phyloP scores from a whole-genome alignment of 2,797 vertebrate genomes.

The Carcharodon carcharias region DNA sequence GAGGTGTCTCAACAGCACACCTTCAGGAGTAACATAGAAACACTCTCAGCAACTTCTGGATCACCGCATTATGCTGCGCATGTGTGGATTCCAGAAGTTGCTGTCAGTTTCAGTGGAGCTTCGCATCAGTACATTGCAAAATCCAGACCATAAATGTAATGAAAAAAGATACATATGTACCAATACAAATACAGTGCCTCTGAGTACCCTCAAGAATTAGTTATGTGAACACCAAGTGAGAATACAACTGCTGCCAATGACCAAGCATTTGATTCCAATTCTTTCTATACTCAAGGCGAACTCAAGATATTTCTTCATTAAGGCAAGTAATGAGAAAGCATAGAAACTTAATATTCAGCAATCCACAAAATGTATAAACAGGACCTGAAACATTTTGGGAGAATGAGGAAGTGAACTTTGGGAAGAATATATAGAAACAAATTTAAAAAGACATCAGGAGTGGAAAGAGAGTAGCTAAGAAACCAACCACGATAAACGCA shows the following conservation, averaged over 20 bases:
- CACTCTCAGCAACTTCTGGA: too few relatives aligned
- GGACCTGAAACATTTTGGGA: neutral
- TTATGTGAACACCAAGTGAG: neutral
- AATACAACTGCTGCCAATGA: neutral
- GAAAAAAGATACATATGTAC: neutral
- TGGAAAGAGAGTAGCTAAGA: neutral
- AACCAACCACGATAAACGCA: neutral
- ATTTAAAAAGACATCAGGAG: neutral
- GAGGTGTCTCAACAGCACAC: too few relatives aligned
- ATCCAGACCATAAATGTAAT: neutral
- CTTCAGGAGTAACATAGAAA: too few relatives aligned
- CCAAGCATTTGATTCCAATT: neutral
- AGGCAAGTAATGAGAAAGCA: neutral
- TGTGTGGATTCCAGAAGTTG: too few relatives aligned
- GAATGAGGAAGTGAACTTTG: neutral
- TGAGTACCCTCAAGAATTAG: neutral
- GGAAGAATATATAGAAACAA: neutral
- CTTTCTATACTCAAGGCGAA: neutral
- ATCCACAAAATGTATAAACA: neutral
- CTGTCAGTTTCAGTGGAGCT: too few relatives aligned
- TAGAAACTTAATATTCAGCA: neutral
- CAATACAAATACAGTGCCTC: neutral
- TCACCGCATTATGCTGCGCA: too few relatives aligned
- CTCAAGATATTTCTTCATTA: neutral
- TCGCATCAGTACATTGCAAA: too few relatives aligned